Evolutionary conservation across 2,888 invertebrate genomes (phyloP), one percentile per base, ranked within the genome.

Genomic region (Microctonus brassicae): DNA sequence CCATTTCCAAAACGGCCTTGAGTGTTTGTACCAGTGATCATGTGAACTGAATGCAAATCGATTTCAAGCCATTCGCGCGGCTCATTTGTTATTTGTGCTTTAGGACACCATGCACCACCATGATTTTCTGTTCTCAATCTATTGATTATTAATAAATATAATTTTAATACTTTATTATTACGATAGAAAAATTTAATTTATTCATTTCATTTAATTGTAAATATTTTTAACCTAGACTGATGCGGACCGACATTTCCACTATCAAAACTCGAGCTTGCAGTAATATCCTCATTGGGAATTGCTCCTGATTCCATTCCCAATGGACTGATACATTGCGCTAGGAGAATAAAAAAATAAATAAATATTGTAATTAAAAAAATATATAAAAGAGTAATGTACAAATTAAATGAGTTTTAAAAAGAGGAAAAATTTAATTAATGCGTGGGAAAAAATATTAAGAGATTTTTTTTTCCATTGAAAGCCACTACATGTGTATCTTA

Each of bases 51-150:
- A 77, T 89, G 89, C 74, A 93, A 89, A 85, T 93, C 90, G 77
- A 91, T 89, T 88, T 93, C 89, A 72, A 90, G 80, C 89, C 90
- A 90, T 78, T 90, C 90, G 63, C 87, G 88, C 2, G 89, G 88
- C 76, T 90, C 89, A 62, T 88, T 87, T 61, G 90, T 89, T 78
- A 92, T 90, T 82, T 89, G 90, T 72, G 89, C 88, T 81, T 90
- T 90, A n/a, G 93, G 93, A 84, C 93, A 94, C 94, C 94, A 94
- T 1, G 93, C 93, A 47, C 93, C 94, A 10, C 93, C 92, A 74
- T 90, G 89, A 76, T 88, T 88, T 82, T 93, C 93, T 67, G 90
- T 89, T 73, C 91, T 90, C 72, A 93, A 88, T 81, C 93, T 93
- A 89, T 7, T 34, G 42, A 69, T 24, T 57, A 57, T 63, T 20